These are phyloP conservation scores for Rhinophrynus dorsalis DNA, from an alignment of 2,797 vertebrate species.

Conservation along the genomic window DNA sequence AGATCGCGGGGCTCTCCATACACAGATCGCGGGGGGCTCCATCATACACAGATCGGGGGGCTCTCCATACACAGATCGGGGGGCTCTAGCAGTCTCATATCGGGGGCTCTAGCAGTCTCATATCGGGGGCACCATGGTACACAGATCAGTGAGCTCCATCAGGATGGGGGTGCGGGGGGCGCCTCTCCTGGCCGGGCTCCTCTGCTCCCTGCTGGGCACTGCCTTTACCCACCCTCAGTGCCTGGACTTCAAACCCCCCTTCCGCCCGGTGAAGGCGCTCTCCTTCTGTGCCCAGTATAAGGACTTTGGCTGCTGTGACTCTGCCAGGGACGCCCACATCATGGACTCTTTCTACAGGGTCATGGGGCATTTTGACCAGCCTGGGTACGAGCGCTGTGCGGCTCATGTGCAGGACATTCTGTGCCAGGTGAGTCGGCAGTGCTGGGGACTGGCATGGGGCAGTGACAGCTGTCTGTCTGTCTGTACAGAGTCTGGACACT, in stretches of 20 bases:
- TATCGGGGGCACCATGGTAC: too few relatives aligned
- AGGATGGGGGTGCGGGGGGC: not conserved
- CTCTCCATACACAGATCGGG: too few relatives aligned
- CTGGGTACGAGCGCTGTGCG: constrained; percentile 72
- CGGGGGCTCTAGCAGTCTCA: too few relatives aligned
- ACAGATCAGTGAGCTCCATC: too few relatives aligned
- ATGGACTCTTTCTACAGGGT: constrained; percentile 75
- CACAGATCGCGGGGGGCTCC: too few relatives aligned
- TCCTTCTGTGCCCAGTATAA: constrained; percentile 84
- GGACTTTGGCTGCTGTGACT: constrained; percentile 89
- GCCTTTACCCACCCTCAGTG: constrained; percentile 83
- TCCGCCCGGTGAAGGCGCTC: constrained; percentile 76
- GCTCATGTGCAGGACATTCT: constrained; percentile 84
- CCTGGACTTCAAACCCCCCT: constrained; percentile 93
- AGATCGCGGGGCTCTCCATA: too few relatives aligned
- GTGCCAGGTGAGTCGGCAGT: constrained; percentile 57
- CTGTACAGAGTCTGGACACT: not conserved
- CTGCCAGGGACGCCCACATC: constrained; percentile 73
- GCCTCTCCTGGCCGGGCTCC: constrained; percentile 27
- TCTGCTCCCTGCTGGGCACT: not conserved
- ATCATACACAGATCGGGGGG: too few relatives aligned
- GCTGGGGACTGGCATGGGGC: not conserved
- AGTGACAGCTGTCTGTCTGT: not conserved
- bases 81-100: too few relatives aligned
- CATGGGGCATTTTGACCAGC: constrained; percentile 70